Evolutionary conservation across 1,140 invertebrate species (phyloP), one percentile per base, ranked within the genome.

Genomic region (Helicoverpa armigera): DNA sequence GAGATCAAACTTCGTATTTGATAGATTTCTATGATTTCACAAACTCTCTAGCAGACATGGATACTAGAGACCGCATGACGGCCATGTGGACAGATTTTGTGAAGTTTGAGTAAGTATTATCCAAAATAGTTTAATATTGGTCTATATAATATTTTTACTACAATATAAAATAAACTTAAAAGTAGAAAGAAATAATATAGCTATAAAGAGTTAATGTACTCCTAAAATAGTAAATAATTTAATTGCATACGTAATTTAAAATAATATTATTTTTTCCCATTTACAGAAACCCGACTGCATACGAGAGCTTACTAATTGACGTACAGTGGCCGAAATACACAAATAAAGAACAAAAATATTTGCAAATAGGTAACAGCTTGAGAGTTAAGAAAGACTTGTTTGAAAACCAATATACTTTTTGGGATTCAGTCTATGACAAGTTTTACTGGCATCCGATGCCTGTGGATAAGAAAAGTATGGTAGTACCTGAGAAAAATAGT

Each of bases 81-180:
- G 79, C 75, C 7, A 94, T 94, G 93, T 94, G 93, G 93, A 82
- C 89, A 2, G 92, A 94, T 83, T 94, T 93, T 81, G 86, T 88
- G 3, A 92, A 89, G 84, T 93, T 90, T 81, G 90, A 83, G 93
- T 94, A 89, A 89, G 91, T 89, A 72, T 18, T 16, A 43, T 13
- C 10, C 29, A 23, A 23, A 23, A 23, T 23, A 23, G 0, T 23
- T 23, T 23, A 23, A 23, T 2, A 23, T 23, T 23, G 23, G 2
- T 2, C 23, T 23, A 23, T 23, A 23, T 23, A 23, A 23, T 23
- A 23, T 23, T 23, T 23, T 2, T 23, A 23, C 0, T 23, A 23
- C 23, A 23, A 23, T 23, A 23, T 23, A 23, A 23, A 23, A 23
- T 23, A 23, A 2, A 23, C 23, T n/a, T n/a, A n/a, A n/a, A n/a